phyloP scores from a whole-genome alignment of 1,140 invertebrate species.

The Drosophila insularis region DNA sequence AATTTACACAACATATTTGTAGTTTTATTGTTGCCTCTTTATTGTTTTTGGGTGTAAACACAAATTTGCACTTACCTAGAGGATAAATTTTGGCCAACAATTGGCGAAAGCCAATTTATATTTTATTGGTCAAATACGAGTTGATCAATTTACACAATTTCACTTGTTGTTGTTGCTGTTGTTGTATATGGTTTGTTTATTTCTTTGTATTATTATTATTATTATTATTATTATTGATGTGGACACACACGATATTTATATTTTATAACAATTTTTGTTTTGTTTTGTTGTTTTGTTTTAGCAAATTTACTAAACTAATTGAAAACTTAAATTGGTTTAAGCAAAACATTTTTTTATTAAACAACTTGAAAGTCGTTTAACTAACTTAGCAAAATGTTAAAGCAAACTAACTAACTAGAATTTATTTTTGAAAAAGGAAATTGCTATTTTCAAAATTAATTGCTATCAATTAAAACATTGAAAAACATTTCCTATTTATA shows the following conservation, averaged over 20 bases:
- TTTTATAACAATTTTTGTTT: background rate
- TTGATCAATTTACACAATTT: background rate
- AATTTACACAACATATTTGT: conserved; percentile 1
- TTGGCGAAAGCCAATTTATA: background rate
- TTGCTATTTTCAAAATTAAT: too few species aligned
- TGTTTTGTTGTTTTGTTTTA: background rate
- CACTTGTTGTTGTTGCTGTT: background rate
- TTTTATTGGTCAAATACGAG: background rate
- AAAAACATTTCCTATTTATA: too few species aligned
- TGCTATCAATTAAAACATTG: too few species aligned
- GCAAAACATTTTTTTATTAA: too few species aligned
- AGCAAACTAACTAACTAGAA: too few species aligned
- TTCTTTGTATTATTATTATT: background rate
- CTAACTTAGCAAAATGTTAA: background rate
- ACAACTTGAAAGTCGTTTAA: background rate
- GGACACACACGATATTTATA: background rate
- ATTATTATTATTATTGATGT: background rate
- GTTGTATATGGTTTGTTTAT: background rate
- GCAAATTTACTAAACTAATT: conserved; percentile 1
- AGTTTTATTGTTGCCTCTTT: background rate
- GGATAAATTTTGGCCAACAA: background rate
- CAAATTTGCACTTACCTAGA: conserved; percentile 26
- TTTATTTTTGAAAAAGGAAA: too few species aligned
- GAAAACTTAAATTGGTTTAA: background rate
- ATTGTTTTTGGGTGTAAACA: conserved; percentile 4